These are phyloP conservation scores for Crematogaster levior DNA, from an alignment of 2,888 invertebrate species.

Conservation along the genomic window DNA sequence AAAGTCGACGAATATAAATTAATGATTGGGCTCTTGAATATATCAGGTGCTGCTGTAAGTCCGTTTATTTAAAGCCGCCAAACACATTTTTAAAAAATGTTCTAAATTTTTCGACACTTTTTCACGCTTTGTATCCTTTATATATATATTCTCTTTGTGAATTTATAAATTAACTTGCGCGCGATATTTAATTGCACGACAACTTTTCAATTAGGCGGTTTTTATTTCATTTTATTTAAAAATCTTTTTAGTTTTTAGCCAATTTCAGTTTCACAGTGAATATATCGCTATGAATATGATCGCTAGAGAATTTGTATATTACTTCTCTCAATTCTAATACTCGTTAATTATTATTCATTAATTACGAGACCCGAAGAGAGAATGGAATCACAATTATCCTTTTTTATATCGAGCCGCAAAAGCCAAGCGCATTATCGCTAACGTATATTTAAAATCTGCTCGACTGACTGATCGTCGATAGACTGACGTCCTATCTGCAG, in stretches of 20 bases:
- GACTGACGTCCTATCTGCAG: slow-evolving; percentile 47
- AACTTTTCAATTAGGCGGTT: background rate
- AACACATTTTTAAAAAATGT: background rate
- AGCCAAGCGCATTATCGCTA: slow-evolving; percentile 40
- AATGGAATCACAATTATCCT: background rate
- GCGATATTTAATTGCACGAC: slow-evolving; percentile 5
- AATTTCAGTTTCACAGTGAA: background rate
- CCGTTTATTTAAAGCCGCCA: background rate
- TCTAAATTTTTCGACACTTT: background rate
- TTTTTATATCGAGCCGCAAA: background rate
- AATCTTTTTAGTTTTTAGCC: background rate
- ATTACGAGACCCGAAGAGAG: background rate
- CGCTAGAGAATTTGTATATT: background rate
- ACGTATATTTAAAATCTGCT: slow-evolving; percentile 52
- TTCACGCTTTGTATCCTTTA: background rate
- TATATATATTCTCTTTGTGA: background rate
- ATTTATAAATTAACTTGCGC: background rate
- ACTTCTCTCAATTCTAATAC: background rate
- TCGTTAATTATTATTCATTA: background rate
- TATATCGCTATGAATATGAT: no score
- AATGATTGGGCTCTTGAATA: background rate
- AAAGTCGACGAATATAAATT: slow-evolving; percentile 16
- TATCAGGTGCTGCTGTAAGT: background rate
- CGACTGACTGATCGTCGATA: slow-evolving; percentile 54
- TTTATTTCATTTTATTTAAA: background rate